Percentiles rank a stretch among this genome's conserved stretches.
Evolutionary conservation across 2,113 vertebrate species (phyloP).

Genomic region (Neofelis nebulosa): DNA sequence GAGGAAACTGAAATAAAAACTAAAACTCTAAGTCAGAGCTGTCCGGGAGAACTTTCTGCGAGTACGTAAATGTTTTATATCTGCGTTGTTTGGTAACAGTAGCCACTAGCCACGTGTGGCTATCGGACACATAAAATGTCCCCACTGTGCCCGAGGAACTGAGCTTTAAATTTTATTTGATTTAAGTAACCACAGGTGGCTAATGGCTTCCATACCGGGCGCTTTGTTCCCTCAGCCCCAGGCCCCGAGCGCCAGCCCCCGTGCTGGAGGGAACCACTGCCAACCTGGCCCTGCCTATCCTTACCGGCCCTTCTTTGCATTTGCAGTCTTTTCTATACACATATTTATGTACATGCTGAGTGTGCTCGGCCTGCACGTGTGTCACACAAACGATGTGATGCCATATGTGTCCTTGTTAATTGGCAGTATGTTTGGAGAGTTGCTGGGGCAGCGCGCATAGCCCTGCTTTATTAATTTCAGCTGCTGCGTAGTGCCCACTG

Average conservation of each 20-base stretch:
- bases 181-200: not conserved
- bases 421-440: not conserved
- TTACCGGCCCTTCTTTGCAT: not conserved
- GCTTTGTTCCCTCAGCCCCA: not conserved
- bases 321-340: not conserved
- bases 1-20: not conserved
- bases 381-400: not conserved
- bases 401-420: not conserved
- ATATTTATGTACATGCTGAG: not conserved
- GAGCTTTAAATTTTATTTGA: not conserved
- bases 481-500: not conserved
- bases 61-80: not conserved
- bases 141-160: not conserved
- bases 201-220: not conserved
- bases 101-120: not conserved
- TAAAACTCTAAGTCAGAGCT: not conserved
- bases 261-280: fast-evolving
- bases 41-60: not conserved
- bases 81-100: not conserved
- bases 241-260: not conserved
- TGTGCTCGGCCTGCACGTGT: not conserved
- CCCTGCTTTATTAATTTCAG: not conserved
- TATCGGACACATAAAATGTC: not conserved
- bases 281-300: not conserved
- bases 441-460: fast-evolving